Evolutionary conservation across 1,140 invertebrate genomes (phyloP).

Genomic region (Rhopalosiphum padi): DNA sequence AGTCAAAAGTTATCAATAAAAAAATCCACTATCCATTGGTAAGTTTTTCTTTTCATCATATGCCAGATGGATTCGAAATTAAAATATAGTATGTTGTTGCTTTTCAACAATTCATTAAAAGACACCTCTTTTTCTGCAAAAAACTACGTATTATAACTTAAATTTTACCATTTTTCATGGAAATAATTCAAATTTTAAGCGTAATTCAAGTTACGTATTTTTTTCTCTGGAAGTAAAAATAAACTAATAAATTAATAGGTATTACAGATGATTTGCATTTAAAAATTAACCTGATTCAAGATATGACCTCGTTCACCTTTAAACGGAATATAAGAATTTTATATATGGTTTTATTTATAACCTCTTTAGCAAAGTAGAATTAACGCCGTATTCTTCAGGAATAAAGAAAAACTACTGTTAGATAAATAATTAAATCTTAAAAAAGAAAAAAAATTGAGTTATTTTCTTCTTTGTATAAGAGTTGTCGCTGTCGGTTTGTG

Average conservation of each 20-base stretch:
- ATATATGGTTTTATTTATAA: background rate
- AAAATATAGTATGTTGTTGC: background rate
- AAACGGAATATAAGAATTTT: background rate
- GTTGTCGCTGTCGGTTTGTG: background rate
- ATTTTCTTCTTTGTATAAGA: background rate
- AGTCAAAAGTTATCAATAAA: no score
- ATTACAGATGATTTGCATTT: background rate
- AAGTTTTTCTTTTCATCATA: no score
- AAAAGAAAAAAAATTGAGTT: background rate
- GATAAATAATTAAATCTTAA: no score
- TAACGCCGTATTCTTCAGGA: background rate
- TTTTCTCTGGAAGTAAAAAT: background rate
- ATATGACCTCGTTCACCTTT: background rate
- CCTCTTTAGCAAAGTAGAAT: background rate
- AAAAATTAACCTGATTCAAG: background rate
- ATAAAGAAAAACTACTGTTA: background rate
- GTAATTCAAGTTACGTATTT: background rate
- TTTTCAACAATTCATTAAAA: background rate
- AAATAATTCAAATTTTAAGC: background rate
- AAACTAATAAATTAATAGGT: background rate
- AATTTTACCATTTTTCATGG: background rate
- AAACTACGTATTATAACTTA: background rate
- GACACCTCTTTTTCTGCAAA: background rate
- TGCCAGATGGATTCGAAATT: no score
- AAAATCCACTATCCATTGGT: no score